Base-by-base conservation (phyloP, 35 echinoderm and acorn worm genomes). In the Acanthaster planci region DNA sequence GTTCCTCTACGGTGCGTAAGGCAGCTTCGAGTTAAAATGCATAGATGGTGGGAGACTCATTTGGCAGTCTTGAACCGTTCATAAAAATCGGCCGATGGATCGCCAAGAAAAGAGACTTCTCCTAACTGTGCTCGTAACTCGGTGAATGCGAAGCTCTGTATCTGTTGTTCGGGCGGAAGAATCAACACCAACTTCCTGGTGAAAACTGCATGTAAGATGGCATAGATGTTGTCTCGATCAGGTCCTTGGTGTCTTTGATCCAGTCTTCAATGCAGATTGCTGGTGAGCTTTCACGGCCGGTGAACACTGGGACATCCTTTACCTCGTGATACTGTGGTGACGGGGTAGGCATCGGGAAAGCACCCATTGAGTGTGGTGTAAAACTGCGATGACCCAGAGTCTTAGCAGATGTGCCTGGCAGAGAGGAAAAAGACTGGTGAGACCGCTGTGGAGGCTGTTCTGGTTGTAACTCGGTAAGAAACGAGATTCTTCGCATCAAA, bases 71-170 rank as follows among this genome's bases (percentile, higher is more conserved):
- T 44, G 2, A 22, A 38, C 23, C 85, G 40, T 37, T 77, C 30
- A 51, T 87, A 87, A 44, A 87, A 87, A 14, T 34, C 40, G 37
- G 40, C 53, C 27, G 79, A 37, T 2, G 85, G 85, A 50, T 87
- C 85, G 7, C 51, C 85, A 0, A 19, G 36, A 26, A 68, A 14
- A 51, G 26, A 54, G 12, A 14, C 30, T 10, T 87, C 85, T 1
- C 85, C 85, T 35, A 76, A 87, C 51, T 87, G 38, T 2, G 40
- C 39, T 27, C 21, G 16, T 22, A 87, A 32, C 37, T 87, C 85
- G 7, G 26, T 19, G 53, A 55, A 87, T 5, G 85, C 85, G 9
- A 21, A 39, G 17, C 12, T 9, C 31, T 68, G 76, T 5, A n/a
- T 78, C 40, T 87, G 85, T 10, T 34, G 30, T 12, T 87, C 85